Evolutionary conservation across 2,888 invertebrate species (phyloP).

Genomic region (Nomada ferruginata): DNA sequence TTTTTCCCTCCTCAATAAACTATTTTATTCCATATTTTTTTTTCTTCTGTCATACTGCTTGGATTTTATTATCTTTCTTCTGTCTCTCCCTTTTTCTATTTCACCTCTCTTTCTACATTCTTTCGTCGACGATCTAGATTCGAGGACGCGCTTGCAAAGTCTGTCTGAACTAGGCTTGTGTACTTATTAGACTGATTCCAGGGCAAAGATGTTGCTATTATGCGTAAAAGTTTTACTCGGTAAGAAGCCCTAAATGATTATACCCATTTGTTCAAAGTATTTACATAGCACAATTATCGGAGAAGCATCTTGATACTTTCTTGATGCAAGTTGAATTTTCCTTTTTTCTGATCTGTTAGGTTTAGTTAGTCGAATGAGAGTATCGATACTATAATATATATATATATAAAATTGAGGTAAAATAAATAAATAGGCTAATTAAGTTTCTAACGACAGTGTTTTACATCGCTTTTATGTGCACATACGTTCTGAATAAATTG

Average conservation of each 20-base stretch:
- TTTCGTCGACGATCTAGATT: conserved; percentile 6
- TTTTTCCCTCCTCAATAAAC: conserved; percentile 22
- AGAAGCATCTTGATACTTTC: conserved; percentile 9
- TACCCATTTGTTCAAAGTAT: conserved; percentile 29
- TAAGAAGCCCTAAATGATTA: conserved; percentile 19
- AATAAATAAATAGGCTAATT: conserved; percentile 13
- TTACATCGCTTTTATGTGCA: conserved; percentile 36
- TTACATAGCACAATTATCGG: conserved; percentile 49
- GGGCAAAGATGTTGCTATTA: conserved; percentile 18
- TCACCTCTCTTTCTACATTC: not conserved
- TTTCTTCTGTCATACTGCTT: not conserved
- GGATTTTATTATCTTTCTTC: conserved; percentile 13
- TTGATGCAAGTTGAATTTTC: conserved; percentile 9
- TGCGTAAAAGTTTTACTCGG: conserved; percentile 12
- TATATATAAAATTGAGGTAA: conserved; percentile 1
- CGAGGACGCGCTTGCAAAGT: not conserved
- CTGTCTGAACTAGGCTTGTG: conserved; percentile 44
- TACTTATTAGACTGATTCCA: conserved; percentile 63
- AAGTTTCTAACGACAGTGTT: conserved; percentile 34
- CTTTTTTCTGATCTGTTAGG: not conserved
- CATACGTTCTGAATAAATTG: conserved; percentile 34
- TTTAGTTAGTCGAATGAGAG: conserved; percentile 18
- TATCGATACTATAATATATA: conserved; percentile 9
- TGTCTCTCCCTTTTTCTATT: not conserved
- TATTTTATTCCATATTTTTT: conserved; percentile 26